A percentile compares a stretch with the other conserved stretches of the same genome.
These are phyloP conservation scores for Colistium nudipinnis DNA, from an alignment of 2,113 vertebrate species.

Conservation along the genomic window DNA sequence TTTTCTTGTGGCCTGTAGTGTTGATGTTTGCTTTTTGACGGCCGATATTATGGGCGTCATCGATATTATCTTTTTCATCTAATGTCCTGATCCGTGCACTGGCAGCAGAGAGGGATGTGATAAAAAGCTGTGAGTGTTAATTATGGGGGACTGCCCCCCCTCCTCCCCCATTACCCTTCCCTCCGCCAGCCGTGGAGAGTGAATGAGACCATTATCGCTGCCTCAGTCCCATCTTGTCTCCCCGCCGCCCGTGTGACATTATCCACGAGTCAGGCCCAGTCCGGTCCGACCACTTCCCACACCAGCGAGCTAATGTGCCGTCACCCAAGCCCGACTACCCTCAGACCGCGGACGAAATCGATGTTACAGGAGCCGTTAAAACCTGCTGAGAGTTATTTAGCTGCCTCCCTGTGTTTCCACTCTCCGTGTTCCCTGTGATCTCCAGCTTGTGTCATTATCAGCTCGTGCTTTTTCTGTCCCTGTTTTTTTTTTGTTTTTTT, in stretches of 20 bases:
- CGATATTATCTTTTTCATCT: not conserved
- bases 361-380: conserved; percentile 55
- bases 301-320: conserved; percentile 45
- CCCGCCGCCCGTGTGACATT: conserved; percentile 54
- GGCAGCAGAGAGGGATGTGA: conserved; percentile 10
- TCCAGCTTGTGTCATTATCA: conserved; percentile 15
- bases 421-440: not conserved
- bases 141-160: not conserved
- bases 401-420: conserved; percentile 20
- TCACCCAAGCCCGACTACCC: conserved; percentile 39
- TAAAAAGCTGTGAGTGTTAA: conserved; percentile 30
- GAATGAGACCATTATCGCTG: conserved; percentile 34
- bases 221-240: conserved; percentile 18
- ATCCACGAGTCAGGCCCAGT: conserved; percentile 32
- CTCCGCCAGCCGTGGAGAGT: not conserved
- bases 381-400: conserved; percentile 42
- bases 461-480: no score
- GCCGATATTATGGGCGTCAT: no score
- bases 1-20: not conserved
- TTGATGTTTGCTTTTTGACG: conserved; percentile 12
- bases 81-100: not conserved
- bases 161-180: not conserved
- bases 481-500: no score
- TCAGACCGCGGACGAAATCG: conserved; percentile 46
- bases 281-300: conserved; percentile 30